Base-by-base conservation (phyloP, 2,797 vertebrate genomes). In the Pangasius sanitwongsei region DNA sequence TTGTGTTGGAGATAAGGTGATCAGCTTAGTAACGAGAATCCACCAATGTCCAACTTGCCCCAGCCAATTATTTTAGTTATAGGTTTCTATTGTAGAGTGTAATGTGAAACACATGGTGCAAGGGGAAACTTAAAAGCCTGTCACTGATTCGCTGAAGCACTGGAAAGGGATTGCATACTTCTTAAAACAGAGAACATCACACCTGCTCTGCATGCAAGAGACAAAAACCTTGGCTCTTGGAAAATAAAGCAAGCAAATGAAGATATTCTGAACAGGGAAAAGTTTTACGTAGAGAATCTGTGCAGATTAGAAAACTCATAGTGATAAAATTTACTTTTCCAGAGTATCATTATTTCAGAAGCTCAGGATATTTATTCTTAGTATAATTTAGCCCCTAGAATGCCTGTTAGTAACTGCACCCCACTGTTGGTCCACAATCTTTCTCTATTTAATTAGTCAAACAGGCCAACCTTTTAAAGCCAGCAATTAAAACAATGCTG, bases 361-460 rank as follows among this genome's bases (percentile, higher is more conserved):
- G 34, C 37, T n/a, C 34, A 25, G 20, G 20, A 37, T 25, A 37
- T 37, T 57, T 57, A 57, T 37, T 81, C 53, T 25, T 59, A 37
- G 53, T 31, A 80, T 34, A 34, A 34, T n/a, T 20, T 4, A 77
- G n/a, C 77, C 15, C 57, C 16, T 23, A 57, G 5, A 59, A 81
- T 59, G n/a, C 18, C 53, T 59, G 77, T 31, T 78, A 53, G 77
- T 81, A 59, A 81, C 31, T 81, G 53, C 6, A 23, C 6, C 37
- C 23, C 23, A 1, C 50, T 82, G 59, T 85, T 80, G 86, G 83
- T 87, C 86, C 86, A 82, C 87, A 87, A 25, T 86, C 41, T 83
- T 86, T 86, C 31, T 89, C 83, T 87, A 75, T 82, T 89, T 90
- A 91, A 89, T 90, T 90, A 89, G 77, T 67, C 57, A 37, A 59